A percentile compares a stretch with the other conserved stretches of the same genome.
These are phyloP conservation scores for Gobionotothen gibberifrons DNA, from an alignment of 2,797 vertebrate species.

Conservation along the genomic window DNA sequence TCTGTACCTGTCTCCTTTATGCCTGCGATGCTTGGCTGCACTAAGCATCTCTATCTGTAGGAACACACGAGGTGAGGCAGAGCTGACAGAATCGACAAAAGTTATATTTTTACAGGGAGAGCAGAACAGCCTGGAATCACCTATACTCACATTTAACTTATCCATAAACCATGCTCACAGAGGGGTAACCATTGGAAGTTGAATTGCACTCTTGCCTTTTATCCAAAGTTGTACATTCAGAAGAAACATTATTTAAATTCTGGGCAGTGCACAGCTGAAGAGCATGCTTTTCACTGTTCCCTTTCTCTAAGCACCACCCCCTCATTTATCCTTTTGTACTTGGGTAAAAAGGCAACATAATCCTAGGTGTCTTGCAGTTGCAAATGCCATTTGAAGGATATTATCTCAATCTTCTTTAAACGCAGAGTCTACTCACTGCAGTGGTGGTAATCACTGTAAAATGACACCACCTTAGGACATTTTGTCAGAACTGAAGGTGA, in stretches of 20 bases:
- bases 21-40: slow-evolving; percentile 48
- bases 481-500: slow-evolving; percentile 25
- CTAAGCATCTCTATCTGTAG: slow-evolving; percentile 64
- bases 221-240: not conserved
- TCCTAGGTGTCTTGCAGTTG: not conserved
- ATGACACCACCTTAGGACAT: slow-evolving; percentile 27
- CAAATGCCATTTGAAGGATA: slow-evolving; percentile 31
- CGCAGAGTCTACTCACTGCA: not conserved
- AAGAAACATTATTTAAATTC: not conserved
- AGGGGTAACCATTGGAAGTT: not conserved
- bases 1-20: slow-evolving; percentile 60
- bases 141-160: not conserved
- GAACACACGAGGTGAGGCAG: slow-evolving; percentile 23
- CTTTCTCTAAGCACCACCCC: not conserved
- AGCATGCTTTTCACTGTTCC: not conserved
- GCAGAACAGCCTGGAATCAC: slow-evolving; percentile 1
- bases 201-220: not conserved
- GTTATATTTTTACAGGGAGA: slow-evolving; percentile 15
- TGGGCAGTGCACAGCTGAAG: not conserved
- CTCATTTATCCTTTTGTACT: not conserved
- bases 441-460: slow-evolving; percentile 30
- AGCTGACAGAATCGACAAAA: slow-evolving; percentile 37
- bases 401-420: slow-evolving; percentile 30
- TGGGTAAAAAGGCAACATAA: not conserved
- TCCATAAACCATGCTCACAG: not conserved